A percentile compares a stretch with the other conserved stretches of the same genome.
Evolutionary conservation across 2,113 vertebrate genomes (phyloP).

Genomic region (Myotis davidii): DNA sequence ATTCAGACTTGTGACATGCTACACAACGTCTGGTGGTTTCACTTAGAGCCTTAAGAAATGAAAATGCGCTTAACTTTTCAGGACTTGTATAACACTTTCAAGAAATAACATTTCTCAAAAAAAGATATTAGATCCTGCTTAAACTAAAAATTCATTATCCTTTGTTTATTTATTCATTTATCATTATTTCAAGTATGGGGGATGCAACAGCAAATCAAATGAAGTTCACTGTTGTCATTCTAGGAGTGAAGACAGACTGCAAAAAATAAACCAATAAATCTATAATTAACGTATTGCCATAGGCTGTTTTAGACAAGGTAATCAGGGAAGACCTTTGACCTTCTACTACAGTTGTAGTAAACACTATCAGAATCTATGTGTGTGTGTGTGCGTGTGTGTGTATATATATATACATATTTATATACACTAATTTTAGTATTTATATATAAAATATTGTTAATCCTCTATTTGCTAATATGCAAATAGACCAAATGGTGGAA

Average conservation of each 20-base stretch:
- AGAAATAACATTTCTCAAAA: conserved; percentile 22
- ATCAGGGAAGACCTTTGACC: not conserved
- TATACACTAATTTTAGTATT: too few relatives aligned
- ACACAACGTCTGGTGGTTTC: not conserved
- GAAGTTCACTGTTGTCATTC: not conserved
- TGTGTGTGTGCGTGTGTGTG: not conserved
- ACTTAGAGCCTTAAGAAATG: not conserved
- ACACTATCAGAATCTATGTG: not conserved
- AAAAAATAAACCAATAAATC: conserved; percentile 1
- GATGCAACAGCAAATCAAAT: not conserved
- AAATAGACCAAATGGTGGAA: too few relatives aligned
- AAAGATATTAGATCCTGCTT: not conserved
- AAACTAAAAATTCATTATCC: not conserved
- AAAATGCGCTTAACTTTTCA: not conserved
- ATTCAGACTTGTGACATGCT: not conserved
- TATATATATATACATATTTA: too few relatives aligned
- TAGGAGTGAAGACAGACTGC: not conserved
- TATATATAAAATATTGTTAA: too few relatives aligned
- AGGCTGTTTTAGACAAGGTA: not conserved
- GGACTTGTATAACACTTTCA: not conserved
- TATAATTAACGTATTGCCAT: not conserved
- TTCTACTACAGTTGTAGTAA: not conserved
- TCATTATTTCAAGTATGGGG: not conserved
- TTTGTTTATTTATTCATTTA: not conserved
- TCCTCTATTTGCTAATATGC: too few relatives aligned